A percentile compares a stretch with the other conserved stretches of the same genome.
phyloP scores from a whole-genome alignment of 1,140 invertebrate species.

The Gryllus bimaculatus region DNA sequence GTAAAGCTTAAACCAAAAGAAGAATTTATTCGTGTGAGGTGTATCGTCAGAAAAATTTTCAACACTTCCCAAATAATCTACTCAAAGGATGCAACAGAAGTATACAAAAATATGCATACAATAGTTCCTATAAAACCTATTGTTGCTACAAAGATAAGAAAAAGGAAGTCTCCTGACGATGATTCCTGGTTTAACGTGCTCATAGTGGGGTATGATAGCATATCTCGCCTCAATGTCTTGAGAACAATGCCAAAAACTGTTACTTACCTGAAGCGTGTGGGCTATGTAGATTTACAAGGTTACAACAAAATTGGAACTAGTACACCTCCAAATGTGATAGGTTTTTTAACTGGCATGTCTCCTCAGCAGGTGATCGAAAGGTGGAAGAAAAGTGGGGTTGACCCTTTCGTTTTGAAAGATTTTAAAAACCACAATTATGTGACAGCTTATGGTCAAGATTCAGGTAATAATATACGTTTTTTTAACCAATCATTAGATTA shows the following conservation, averaged over 20 bases:
- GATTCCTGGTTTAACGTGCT: conserved; percentile 47
- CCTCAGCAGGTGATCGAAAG: conserved; percentile 19
- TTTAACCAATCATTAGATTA: no score
- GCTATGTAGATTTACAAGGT: no score
- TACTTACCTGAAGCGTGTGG: no score
- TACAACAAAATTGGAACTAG: conserved; percentile 66
- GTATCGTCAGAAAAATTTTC: conserved; percentile 27
- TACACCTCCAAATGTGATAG: conserved; percentile 74
- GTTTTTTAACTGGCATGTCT: conserved; percentile 51
- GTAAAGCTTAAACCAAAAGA: conserved; percentile 31
- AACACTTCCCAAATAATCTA: conserved; percentile 22
- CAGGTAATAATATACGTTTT: no score
- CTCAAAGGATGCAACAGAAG: conserved; percentile 29
- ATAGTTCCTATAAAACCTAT: no score
- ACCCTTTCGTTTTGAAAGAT: no score
- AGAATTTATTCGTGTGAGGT: conserved; percentile 38
- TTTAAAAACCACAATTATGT: no score
- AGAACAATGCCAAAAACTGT: conserved; percentile 74
- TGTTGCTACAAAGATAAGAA: no score
- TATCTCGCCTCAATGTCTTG: conserved; percentile 66
- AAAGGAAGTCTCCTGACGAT: neutral
- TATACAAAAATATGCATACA: conserved; percentile 38
- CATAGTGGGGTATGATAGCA: conserved; percentile 70
- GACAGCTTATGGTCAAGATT: no score
- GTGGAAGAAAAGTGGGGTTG: no score